Conservation (phyloP, 2,888 invertebrate genomes). For the Dascillus cervinus region DNA sequence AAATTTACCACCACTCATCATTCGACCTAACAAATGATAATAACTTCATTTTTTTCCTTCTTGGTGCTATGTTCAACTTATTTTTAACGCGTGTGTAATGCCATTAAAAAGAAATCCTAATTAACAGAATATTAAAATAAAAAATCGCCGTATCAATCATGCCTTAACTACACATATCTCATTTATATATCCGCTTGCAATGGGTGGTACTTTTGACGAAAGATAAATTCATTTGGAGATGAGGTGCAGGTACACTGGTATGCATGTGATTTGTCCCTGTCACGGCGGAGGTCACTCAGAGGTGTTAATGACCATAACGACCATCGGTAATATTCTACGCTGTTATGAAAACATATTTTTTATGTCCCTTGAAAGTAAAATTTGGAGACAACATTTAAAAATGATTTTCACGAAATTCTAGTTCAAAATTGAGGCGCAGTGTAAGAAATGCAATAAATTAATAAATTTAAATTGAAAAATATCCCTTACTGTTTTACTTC, state of each 20-base stretch:
- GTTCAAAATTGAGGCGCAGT: no score
- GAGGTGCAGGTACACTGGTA: conserved; percentile 21
- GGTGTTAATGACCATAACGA: conserved; percentile 29
- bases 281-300: conserved; percentile 27
- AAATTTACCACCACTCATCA: conserved; percentile 8
- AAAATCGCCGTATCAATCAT: conserved; percentile 21
- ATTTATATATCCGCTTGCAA: conserved; percentile 23
- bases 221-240: conserved; percentile 34
- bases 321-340: conserved; percentile 15
- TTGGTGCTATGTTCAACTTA: no score
- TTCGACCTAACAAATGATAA: conserved; percentile 10
- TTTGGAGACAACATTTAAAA: no score
- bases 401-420: no score
- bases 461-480: no score
- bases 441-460: no score
- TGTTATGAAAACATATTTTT: background rate
- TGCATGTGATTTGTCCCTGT: conserved; percentile 26
- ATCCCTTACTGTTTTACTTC: background rate
- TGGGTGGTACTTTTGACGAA: conserved; percentile 28
- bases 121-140: conserved; percentile 19
- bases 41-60: no score
- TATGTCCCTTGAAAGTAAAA: background rate
- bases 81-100: conserved; percentile 5
- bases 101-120: no score
- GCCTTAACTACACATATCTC: conserved; percentile 15